phyloP scores from a whole-genome alignment of 2,113 vertebrate genomes.

The Pterocles burchelli region DNA sequence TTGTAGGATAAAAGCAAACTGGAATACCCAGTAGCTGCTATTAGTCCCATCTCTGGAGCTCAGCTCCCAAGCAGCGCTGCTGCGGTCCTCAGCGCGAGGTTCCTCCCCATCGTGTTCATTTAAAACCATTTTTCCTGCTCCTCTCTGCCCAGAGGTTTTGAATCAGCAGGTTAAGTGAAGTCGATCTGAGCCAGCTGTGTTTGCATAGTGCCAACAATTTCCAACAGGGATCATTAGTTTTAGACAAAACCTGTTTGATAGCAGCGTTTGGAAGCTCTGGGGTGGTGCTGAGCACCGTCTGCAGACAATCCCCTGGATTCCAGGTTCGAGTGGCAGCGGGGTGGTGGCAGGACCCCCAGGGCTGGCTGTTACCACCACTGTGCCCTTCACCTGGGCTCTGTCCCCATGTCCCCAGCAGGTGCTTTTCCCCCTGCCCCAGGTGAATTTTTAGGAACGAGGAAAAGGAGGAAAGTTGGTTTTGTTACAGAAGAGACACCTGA shows the following conservation, averaged over 20 bases:
- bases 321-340: fast-evolving
- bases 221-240: neutral
- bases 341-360: neutral
- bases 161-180: neutral
- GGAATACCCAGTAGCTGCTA: neutral
- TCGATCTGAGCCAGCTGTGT: neutral
- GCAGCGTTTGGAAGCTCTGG: neutral
- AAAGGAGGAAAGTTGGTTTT: neutral
- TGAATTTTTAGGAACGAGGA: neutral
- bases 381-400: neutral
- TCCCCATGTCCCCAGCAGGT: neutral
- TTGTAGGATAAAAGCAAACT: neutral
- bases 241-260: neutral
- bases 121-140: neutral
- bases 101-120: neutral
- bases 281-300: neutral
- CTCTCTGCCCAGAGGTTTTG: neutral
- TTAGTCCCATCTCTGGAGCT: neutral
- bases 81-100: too few species aligned
- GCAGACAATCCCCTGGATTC: fast-evolving
- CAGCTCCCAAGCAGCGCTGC: neutral
- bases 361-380: neutral
- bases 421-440: neutral
- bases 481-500: neutral
- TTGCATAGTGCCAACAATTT: neutral